Conservation (phyloP, 2,888 invertebrate species). For the Zaprionus obscuricornis region DNA sequence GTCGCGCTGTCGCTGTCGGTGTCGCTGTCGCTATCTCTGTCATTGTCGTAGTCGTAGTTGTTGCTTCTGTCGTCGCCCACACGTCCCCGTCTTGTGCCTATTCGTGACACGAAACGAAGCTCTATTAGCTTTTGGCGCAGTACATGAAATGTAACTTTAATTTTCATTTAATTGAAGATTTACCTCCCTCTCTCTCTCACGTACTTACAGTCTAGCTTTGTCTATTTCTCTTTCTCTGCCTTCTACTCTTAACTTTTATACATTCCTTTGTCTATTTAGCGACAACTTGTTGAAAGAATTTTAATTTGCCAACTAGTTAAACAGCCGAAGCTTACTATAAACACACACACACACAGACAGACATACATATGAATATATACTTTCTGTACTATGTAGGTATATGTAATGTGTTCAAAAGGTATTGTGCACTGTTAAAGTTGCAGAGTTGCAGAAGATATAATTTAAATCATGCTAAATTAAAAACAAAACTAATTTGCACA, state of each 20-base stretch:
- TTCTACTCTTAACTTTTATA: neutral
- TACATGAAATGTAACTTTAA: conserved; percentile 61
- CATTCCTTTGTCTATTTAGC: conserved; percentile 1
- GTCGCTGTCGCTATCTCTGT: conserved; percentile 24
- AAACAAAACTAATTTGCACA: conserved; percentile 74
- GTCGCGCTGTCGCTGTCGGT: conserved; percentile 26
- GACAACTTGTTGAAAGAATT: conserved; percentile 62
- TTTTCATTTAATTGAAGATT: conserved; percentile 64
- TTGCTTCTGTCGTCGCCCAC: conserved; percentile 44
- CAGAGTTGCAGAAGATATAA: conserved; percentile 25
- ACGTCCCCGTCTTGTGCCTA: conserved; percentile 40
- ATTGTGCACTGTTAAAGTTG: neutral
- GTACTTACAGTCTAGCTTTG: neutral
- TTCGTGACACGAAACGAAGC: conserved; percentile 39
- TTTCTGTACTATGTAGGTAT: too few species aligned
- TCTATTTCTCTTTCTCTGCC: neutral
- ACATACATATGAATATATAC: too few species aligned
- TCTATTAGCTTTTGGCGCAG: conserved; percentile 45
- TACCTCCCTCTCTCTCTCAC: neutral
- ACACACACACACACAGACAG: too few species aligned
- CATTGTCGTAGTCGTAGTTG: conserved; percentile 18
- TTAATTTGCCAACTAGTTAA: conserved; percentile 51
- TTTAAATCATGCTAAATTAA: conserved; percentile 54
- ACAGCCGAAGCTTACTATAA: too few species aligned
- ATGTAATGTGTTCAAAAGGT: too few species aligned